Evolutionary conservation across 2,113 vertebrate genomes (phyloP).

Genomic region (Cygnus buccinator): DNA sequence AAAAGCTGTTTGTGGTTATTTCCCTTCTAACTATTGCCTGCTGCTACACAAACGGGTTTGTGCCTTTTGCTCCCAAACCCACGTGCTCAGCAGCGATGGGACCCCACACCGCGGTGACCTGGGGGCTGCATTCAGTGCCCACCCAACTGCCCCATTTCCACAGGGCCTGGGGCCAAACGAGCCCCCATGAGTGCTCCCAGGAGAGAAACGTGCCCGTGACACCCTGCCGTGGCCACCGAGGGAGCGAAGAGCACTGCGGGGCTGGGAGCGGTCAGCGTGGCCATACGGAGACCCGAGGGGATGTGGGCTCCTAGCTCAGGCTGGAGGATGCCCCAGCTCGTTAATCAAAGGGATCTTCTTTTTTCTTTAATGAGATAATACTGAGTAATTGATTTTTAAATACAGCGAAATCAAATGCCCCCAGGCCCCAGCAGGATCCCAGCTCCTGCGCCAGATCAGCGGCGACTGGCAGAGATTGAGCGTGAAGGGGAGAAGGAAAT

Average conservation of each 20-base stretch:
- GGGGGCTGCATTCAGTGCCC: background rate
- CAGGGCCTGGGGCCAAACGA: background rate
- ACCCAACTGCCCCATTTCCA: background rate
- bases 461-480: background rate
- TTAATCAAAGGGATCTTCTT: background rate
- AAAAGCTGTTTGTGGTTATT: background rate
- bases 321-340: background rate
- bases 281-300: accelerated
- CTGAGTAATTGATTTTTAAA: conserved; percentile 64
- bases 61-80: background rate
- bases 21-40: too few relatives aligned
- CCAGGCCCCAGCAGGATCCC: conserved; percentile 3
- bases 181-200: background rate
- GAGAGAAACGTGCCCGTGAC: background rate
- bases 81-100: background rate
- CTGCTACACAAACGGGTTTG: background rate
- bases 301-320: accelerated
- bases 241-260: background rate
- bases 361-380: conserved; percentile 8
- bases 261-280: background rate
- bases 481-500: background rate
- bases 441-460: background rate
- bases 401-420: conserved; percentile 39
- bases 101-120: background rate
- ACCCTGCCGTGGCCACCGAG: background rate